Evolutionary conservation across 2,888 invertebrate species (phyloP).

Genomic region (Carpatolechia fugitivella): DNA sequence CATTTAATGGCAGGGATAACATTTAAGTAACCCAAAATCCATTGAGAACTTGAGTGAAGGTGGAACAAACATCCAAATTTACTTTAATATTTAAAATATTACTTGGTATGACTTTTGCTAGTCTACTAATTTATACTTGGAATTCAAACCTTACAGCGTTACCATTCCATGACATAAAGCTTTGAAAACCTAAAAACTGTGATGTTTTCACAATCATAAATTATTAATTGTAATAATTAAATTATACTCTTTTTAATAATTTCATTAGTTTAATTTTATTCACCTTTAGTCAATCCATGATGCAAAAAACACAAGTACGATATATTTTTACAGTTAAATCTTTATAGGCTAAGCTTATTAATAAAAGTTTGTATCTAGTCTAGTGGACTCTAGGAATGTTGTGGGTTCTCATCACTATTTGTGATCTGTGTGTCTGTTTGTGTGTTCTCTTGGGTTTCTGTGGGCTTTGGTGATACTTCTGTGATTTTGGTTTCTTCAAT

Average conservation of each 20-base stretch:
- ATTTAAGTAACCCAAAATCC: no score
- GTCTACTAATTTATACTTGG: no score
- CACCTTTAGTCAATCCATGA: constrained; percentile 7
- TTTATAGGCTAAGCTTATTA: constrained; percentile 10
- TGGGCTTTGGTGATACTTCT: constrained; percentile 5
- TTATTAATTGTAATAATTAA: constrained; percentile 24
- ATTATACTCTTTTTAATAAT: constrained; percentile 15
- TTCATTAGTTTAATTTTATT: constrained; percentile 14
- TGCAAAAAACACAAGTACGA: constrained; percentile 15
- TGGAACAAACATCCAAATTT: neutral
- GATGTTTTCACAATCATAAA: constrained; percentile 42
- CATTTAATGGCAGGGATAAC: no score
- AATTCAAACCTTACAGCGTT: neutral
- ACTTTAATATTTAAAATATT: no score
- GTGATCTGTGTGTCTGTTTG: constrained; percentile 8
- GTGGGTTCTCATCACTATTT: neutral
- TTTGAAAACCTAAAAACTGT: constrained; percentile 38
- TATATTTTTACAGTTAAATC: constrained; percentile 9
- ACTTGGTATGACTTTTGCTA: no score
- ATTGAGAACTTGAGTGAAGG: no score
- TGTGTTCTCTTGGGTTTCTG: constrained; percentile 13
- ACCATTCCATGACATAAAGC: neutral
- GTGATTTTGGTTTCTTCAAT: constrained; percentile 17
- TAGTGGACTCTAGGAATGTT: constrained; percentile 2
- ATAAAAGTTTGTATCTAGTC: neutral